These are phyloP conservation scores for Salmo trutta DNA, from an alignment of 2,797 vertebrate genomes.

Conservation along the genomic window DNA sequence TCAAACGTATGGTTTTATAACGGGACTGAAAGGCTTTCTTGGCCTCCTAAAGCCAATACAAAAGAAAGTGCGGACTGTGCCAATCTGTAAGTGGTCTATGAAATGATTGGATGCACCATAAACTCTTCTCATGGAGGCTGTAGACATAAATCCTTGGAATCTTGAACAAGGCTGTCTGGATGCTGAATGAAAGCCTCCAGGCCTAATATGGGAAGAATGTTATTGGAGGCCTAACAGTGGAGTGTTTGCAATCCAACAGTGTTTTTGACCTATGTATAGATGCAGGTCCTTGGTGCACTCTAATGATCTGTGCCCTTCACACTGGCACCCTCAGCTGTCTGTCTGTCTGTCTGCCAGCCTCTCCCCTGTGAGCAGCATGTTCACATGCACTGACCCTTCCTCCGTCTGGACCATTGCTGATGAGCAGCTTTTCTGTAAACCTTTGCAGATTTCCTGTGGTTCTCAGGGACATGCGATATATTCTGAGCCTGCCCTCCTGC, in stretches of 20 bases:
- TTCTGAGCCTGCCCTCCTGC: conserved; percentile 11
- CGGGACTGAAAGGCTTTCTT: not conserved
- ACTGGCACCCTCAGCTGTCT: conserved; percentile 1
- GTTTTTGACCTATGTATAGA: conserved; percentile 11
- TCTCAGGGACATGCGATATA: conserved; percentile 35
- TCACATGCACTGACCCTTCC: not conserved
- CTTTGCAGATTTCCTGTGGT: conserved; percentile 41
- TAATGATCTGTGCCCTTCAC: conserved; percentile 26
- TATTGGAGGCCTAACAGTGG: not conserved
- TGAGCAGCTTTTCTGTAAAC: conserved; percentile 29
- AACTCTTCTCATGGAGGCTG: not conserved
- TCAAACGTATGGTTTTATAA: not conserved
- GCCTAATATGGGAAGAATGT: not conserved
- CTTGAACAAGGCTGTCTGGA: not conserved
- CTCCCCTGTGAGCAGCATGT: not conserved
- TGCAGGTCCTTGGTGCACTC: conserved; percentile 8
- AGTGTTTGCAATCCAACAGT: conserved; percentile 2
- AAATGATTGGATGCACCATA: not conserved
- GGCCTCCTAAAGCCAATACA: not conserved
- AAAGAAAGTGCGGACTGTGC: not conserved
- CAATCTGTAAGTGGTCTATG: not conserved
- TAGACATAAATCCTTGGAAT: not conserved
- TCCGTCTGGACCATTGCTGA: not conserved
- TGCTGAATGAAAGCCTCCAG: not conserved
- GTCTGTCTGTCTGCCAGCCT: conserved; percentile 1